Evolutionary conservation across 2,113 vertebrate genomes (phyloP), one percentile per base, ranked within the genome.

Genomic region (Monopterus albus): DNA sequence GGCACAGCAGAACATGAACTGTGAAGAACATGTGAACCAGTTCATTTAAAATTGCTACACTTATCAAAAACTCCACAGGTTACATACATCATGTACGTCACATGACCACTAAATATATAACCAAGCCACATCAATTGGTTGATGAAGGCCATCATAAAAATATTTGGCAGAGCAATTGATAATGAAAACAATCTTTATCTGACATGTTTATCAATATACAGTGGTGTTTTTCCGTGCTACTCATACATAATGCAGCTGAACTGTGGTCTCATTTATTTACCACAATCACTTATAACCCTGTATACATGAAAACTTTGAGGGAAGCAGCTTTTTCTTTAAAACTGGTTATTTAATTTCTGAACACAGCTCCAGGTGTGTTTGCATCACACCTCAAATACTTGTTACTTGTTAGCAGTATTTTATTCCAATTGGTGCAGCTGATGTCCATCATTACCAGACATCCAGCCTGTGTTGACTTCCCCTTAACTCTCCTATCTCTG

Each of bases 401-500:
- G 4, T 35, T 62, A 47, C 46, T 47, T 45, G 57, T 71, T 74
- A 75, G 35, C 7, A 59, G 33, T 12, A 35, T 38, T 71, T 79
- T 23, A 65, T 53, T 64, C 26, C 40, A 36, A 36, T 60, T 64
- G 50, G 47, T 25, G 56, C 45, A 28, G 25, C 42, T 49, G 39
- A 66, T 45, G 15, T 13, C 78, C 60, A 53, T 78, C 69, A 65
- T 59, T 40, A 58, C n/a, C 65, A 61, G 23, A 58, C 60, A 65
- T 35, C 50, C 42, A 46, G 36, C 53, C 49, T 57, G 66, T 35
- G 47, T 29, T 56, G 18, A 46, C 71, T 74, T 38, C 45, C 42
- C 35, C 14, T 69, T 68, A 67, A 47, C 69, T 75, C 51, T 35
- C 26, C 18, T 28, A 33, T 15, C 49, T 62, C 29, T 36, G 65